Base-by-base conservation (phyloP, 2,797 vertebrate genomes). In the Enteromius unitaeniatus region DNA sequence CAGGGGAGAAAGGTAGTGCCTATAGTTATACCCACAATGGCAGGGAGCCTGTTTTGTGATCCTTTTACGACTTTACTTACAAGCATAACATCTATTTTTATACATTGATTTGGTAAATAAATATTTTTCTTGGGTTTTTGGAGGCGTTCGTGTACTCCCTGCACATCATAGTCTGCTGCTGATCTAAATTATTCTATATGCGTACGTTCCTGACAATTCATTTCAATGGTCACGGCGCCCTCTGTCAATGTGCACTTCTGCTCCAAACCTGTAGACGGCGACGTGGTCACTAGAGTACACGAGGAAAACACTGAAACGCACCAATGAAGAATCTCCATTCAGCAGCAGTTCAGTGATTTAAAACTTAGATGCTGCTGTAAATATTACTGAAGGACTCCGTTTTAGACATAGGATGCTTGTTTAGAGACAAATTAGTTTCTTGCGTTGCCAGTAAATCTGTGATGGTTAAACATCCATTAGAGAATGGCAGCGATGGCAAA, bases 251-350 rank as follows among this genome's bases (percentile, higher is more conserved):
- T 19, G 40, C 60, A 19, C 13, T 65, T 19, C 37, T 21, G 5
- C 86, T 87, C 86, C 86, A 31, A 42, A 45, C 28, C 81, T 42
- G 34, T 21, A 86, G 82, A 6, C 37, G 86, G 84, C 77, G 64
- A 47, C 53, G 51, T 21, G 28, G 13, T 45, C 60, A 68, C 10
- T 7, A n/a, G 4, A 14, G 15, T 17, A 55, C 49, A 37, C 73
- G 81, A 83, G 6, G 31, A 23, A 80, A 53, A 14, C 40, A 21
- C 17, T 3, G 0, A n/a, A n/a, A 34, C 28, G 67, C 31, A 68
- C 45, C 42, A 28, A 7, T 42, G 19, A 64, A 53, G 4, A 14
- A n/a, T 40, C 31, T 14, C 26, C 55, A 37, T 37, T 73, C 40
- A 26, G 40, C 13, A 26, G 19, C 28, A 9, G 34, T 42, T 21